Evolutionary conservation across 2,113 vertebrate species (phyloP), one percentile per base, ranked within the genome.

Genomic region (Dasyurus viverrinus): DNA sequence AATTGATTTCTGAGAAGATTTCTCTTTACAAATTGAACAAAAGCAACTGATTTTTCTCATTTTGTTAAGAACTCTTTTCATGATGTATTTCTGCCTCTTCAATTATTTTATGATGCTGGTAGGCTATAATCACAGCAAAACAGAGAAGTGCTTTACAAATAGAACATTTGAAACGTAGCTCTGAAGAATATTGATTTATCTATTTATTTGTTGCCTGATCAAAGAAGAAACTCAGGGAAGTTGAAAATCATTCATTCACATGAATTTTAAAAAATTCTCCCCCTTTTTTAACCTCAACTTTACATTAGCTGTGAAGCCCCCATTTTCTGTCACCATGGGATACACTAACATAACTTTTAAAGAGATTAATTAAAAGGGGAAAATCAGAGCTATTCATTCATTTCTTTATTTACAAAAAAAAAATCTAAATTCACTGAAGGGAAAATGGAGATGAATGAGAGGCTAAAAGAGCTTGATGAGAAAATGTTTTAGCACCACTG

Each of bases 1-100:
- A 90, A 92, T 52, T 93, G 90, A 94, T 95, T 95, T 96, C 89
- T 92, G 53, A 96, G 96, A 96, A 94, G 30, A n/a, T 36, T 90
- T 90, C 8, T 48, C 42, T 90, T 94, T 68, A 54, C 54, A 89
- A 52, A 52, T 93, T n/a, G 53, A 90, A 97, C 93, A 96, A 95
- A 97, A 92, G 95, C 52, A 76, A 1, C 91, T 93, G 93, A 97
- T 96, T 96, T 95, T 47, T 57, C 93, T 94, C 90, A 92, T n/a
- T 92, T 90, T 76, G 89, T 91, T 93, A 93, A 95, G 47, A 10
- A 60, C 53, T 48, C 26, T 94, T 94, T 93, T 60, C 2, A 89
- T 92, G 50, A 53, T 93, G 24, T 92, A 92, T 89, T 76, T 93
- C n/a, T 94, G 30, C 48, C 50, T 95, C 55, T 93, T 93, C 52